These are phyloP conservation scores for Chelmon rostratus DNA, from an alignment of 2,797 vertebrate species.

Conservation along the genomic window DNA sequence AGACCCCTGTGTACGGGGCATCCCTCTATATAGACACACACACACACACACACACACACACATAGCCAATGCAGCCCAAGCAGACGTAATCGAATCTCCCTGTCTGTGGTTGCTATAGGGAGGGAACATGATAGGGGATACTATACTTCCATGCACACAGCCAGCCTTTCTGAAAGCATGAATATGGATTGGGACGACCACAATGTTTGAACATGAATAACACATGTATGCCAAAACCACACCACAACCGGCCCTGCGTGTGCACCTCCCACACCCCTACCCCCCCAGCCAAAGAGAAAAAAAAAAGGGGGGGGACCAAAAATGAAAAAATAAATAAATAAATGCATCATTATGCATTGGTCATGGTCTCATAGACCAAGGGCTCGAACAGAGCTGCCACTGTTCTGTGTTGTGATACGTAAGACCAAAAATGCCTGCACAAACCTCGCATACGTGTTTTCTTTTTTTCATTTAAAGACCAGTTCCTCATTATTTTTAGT, in stretches of 20 bases:
- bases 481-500: conserved; percentile 67
- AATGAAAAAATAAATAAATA: conserved; percentile 82
- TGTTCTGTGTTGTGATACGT: conserved; percentile 75
- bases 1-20: conserved; percentile 65
- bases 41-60: conserved; percentile 43
- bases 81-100: conserved; percentile 73
- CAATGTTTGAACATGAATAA: conserved; percentile 88
- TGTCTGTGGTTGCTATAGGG: conserved; percentile 76
- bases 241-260: conserved; percentile 73
- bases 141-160: conserved; percentile 77
- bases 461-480: conserved; percentile 46
- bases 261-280: conserved; percentile 63
- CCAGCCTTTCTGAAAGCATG: conserved; percentile 79
- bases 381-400: conserved; percentile 73
- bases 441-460: conserved; percentile 33
- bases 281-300: conserved; percentile 39
- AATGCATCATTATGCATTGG: conserved; percentile 83
- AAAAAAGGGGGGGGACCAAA: conserved; percentile 47
- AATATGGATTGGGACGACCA: conserved; percentile 84
- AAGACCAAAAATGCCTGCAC: conserved; percentile 54
- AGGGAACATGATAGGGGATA: conserved; percentile 78
- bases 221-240: conserved; percentile 84
- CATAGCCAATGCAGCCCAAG: conserved; percentile 35
- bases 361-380: conserved; percentile 73
- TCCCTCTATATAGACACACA: conserved; percentile 60